Evolutionary conservation across 2,888 invertebrate species (phyloP), one percentile per base, ranked within the genome.

Genomic region (Chironomus riparius): DNA sequence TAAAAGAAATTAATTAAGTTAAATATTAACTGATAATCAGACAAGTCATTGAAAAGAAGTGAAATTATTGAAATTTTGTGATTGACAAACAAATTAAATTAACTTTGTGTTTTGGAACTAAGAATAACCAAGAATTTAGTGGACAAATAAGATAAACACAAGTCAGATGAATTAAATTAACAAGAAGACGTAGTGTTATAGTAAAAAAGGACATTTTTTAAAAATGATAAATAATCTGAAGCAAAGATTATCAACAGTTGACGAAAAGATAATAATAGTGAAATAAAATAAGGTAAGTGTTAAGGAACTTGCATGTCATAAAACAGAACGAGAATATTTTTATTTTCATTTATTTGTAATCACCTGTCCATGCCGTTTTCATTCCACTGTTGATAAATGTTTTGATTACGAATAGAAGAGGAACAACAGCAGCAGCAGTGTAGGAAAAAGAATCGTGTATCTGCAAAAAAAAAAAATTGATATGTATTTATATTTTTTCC

Each of bases 331-430:
- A 38, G 12, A n/a, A 38, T 13, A 18, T 18, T 50, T 38, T 72
- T 50, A 18, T 72, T 70, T 21, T 56, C n/a, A 56, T 15, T 24
- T 28, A 28, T 50, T n/a, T 56, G 10, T 74, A 47, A 65, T 74
- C 74, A 74, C 74, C 74, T 74, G 74, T 65, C 74, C 74, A 74
- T 74, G 74, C 74, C 65, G 74, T 47, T 62, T 74, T 62, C 38
- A 22, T 50, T 48, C 18, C 56, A 18, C 21, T 70, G 72, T 61
- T 74, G 74, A 74, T 74, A 74, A 74, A 74, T 74, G 48, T 74
- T 74, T 74, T 74, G 74, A 74, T 74, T 74, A 68, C 68, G 74
- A 74, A 72, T 56, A 28, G 56, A 56, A 56, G 56, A 56, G 18
- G 56, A 56, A 18, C 56, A 56, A 18, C 56, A 56, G 56, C 56